Conservation (phyloP, 2,888 invertebrate species). For the Luperina nickerlii region DNA sequence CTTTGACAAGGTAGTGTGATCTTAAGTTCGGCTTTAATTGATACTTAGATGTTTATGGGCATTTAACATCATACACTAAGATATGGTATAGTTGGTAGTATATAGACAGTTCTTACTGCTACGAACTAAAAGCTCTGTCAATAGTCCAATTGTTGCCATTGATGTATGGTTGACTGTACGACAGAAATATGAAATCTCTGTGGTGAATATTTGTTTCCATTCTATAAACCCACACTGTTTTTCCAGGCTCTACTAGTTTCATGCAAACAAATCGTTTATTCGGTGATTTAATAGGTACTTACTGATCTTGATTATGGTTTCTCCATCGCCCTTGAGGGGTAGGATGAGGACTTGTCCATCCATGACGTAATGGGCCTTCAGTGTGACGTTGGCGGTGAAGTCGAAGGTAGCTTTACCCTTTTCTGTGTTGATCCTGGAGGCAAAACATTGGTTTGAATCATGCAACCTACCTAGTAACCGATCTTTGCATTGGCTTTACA, state of each 20-base stretch:
- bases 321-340: conserved; percentile 88
- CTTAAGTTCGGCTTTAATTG: neutral
- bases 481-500: neutral
- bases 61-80: neutral
- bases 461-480: neutral
- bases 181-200: neutral
- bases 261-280: neutral
- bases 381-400: conserved; percentile 87
- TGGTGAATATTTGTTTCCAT: neutral
- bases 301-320: conserved; percentile 89
- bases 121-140: neutral
- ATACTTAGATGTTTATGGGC: neutral
- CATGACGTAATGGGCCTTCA: conserved; percentile 88
- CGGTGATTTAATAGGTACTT: conserved; percentile 71
- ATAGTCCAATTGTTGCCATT: neutral
- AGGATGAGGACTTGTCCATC: conserved; percentile 88
- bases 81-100: neutral
- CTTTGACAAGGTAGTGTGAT: neutral
- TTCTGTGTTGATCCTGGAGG: conserved; percentile 78
- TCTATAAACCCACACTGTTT: neutral
- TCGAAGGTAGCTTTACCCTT: conserved; percentile 83
- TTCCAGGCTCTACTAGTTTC: neutral
- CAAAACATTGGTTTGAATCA: neutral
- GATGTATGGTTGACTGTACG: neutral
- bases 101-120: neutral